Conservation (phyloP, 2,797 vertebrate species). For the Acanthis flammea region DNA sequence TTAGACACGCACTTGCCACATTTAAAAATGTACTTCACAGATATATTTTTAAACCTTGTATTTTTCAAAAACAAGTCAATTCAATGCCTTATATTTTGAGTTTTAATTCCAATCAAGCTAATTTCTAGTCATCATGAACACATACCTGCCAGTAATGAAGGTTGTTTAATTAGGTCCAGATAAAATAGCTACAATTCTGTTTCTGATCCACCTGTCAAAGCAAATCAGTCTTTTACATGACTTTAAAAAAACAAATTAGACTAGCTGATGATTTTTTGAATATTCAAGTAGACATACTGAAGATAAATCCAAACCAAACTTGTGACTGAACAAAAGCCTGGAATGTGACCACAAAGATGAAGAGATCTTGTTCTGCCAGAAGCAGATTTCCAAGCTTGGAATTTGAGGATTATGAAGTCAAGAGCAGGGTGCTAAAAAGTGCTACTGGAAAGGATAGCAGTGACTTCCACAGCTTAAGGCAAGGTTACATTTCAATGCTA, state of each 20-base stretch:
- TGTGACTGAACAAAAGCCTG: constrained; percentile 79
- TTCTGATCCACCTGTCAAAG: constrained; percentile 85
- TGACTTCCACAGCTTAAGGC: constrained; percentile 42
- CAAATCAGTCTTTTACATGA: constrained; percentile 83
- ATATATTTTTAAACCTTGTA: constrained; percentile 74
- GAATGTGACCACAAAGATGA: constrained; percentile 73
- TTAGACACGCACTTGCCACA: constrained; percentile 64
- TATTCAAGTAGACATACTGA: constrained; percentile 80
- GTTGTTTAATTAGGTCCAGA: constrained; percentile 84
- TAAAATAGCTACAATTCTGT: constrained; percentile 83
- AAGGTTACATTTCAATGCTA: constrained; percentile 35
- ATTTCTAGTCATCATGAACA: constrained; percentile 83
- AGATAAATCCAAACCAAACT: constrained; percentile 78
- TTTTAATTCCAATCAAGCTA: constrained; percentile 83
- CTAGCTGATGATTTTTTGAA: constrained; percentile 83
- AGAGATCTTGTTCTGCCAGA: constrained; percentile 69
- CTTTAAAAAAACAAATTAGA: constrained; percentile 81
- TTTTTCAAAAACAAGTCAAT: constrained; percentile 72
- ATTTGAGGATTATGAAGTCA: constrained; percentile 57
- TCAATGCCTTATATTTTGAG: constrained; percentile 77
- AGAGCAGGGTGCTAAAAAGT: constrained; percentile 54
- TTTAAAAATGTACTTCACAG: constrained; percentile 67
- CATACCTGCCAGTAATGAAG: constrained; percentile 82
- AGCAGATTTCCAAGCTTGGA: constrained; percentile 57
- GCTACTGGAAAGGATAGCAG: constrained; percentile 31